A percentile compares a stretch with the other conserved stretches of the same genome.
phyloP scores from a whole-genome alignment of 2,797 vertebrate genomes.

The Stomatorhinus walkeri region DNA sequence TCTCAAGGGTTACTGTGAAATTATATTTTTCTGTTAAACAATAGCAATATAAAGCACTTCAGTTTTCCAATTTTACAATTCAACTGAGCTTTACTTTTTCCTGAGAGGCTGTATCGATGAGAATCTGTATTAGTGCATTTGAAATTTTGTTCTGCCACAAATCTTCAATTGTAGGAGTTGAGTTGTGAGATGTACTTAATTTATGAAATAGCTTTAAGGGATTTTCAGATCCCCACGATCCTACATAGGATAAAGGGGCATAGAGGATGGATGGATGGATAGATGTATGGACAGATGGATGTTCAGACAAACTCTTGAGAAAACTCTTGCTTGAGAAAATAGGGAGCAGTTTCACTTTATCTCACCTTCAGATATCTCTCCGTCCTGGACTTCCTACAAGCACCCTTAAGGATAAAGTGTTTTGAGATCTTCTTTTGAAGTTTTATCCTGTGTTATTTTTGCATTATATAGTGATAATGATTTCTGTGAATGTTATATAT shows the following conservation, averaged over 20 bases:
- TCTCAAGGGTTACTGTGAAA: not conserved
- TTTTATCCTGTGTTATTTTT: not conserved
- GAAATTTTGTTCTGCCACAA: not conserved
- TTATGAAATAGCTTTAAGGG: not conserved
- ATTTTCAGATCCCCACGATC: not conserved
- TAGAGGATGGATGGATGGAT: not conserved
- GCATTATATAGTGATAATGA: not conserved
- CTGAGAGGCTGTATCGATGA: not conserved
- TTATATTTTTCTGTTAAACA: not conserved
- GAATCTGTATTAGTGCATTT: not conserved
- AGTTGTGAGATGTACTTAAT: not conserved
- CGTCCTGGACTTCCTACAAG: not conserved
- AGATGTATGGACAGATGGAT: not conserved
- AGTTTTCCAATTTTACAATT: not conserved
- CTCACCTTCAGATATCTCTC: not conserved
- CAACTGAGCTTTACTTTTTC: not conserved
- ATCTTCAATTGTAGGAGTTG: not conserved
- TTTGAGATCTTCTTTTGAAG: not conserved
- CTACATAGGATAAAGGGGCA: not conserved
- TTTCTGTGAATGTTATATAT: not conserved
- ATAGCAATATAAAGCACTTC: not conserved
- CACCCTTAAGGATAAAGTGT: not conserved
- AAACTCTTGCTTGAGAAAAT: not conserved
- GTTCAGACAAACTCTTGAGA: not conserved
- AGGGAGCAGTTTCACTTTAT: not conserved